Evolutionary conservation across 2,113 vertebrate species (phyloP).

Genomic region (Ochotona princeps): DNA sequence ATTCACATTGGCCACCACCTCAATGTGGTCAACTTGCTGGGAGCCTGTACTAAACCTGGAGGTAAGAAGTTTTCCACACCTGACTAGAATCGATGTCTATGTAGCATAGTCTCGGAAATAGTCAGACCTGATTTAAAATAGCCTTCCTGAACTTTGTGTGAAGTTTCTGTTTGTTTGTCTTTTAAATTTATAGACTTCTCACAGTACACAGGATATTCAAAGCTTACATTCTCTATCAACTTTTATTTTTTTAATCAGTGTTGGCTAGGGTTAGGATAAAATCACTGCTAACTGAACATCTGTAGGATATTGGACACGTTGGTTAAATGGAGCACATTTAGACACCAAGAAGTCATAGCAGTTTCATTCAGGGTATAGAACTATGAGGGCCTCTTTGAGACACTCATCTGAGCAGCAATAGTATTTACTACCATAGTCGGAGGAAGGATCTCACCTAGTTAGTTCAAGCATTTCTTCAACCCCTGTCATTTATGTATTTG

Average conservation of each 20-base stretch:
- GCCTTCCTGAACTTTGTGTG: not conserved
- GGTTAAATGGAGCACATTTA: not conserved
- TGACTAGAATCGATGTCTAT: not conserved
- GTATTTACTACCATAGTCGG: not conserved
- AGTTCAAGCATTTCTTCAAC: not conserved
- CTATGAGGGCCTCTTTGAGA: too few relatives aligned
- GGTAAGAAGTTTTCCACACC: slow-evolving; percentile 84
- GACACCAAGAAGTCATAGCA: not conserved
- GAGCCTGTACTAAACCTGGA: slow-evolving; percentile 96
- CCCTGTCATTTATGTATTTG: not conserved
- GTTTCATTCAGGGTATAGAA: not conserved
- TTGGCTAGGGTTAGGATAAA: not conserved
- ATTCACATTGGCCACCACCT: slow-evolving; percentile 97
- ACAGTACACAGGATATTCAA: not conserved
- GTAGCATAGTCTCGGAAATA: not conserved
- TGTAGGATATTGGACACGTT: not conserved
- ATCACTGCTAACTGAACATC: not conserved
- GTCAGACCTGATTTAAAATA: not conserved
- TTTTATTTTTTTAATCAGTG: too few relatives aligned
- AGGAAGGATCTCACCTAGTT: not conserved
- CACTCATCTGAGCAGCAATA: not conserved
- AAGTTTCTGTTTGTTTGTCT: not conserved
- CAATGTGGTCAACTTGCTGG: slow-evolving; percentile 96
- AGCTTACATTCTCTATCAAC: not conserved
- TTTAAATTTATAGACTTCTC: not conserved